phyloP scores from a whole-genome alignment of 2,797 vertebrate species.

The Platalea minor region DNA sequence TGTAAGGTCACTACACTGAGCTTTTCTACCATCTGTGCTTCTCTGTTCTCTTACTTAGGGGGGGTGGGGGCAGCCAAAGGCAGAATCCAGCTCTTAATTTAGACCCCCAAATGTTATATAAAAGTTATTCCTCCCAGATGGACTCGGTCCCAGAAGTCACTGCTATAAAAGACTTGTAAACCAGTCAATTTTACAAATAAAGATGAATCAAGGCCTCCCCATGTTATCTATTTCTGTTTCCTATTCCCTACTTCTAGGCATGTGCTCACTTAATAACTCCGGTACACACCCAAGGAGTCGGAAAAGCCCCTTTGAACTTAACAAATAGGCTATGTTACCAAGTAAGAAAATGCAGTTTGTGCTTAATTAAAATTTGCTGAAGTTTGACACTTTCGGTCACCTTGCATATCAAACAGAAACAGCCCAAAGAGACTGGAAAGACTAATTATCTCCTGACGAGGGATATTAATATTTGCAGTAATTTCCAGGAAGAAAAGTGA shows the following conservation, averaged over 20 bases:
- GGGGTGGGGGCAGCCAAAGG: not conserved
- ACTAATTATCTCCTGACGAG: not conserved
- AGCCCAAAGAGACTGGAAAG: not conserved
- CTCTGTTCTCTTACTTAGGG: not conserved
- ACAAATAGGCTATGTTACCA: not conserved
- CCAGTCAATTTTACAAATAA: not conserved
- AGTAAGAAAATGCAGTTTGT: not conserved
- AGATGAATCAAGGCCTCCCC: not conserved
- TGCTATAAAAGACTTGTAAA: not conserved
- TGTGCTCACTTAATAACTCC: not conserved
- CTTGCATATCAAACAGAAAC: not conserved
- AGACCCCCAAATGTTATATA: conserved; percentile 10
- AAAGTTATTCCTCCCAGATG: not conserved
- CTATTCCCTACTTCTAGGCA: not conserved
- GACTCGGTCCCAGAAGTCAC: not conserved
- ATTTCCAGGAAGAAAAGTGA: not conserved
- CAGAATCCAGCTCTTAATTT: conserved; percentile 28
- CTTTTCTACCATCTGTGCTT: conserved; percentile 27
- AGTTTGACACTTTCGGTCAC: not conserved
- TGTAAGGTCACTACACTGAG: not conserved
- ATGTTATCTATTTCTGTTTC: not conserved
- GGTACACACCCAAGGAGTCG: too few relatives aligned
- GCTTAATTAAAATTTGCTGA: not conserved
- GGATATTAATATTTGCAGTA: not conserved
- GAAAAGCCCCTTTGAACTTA: not conserved